Evolutionary conservation across 2,113 vertebrate species (phyloP), one percentile per base, ranked within the genome.

Genomic region (Notechis scutatus): DNA sequence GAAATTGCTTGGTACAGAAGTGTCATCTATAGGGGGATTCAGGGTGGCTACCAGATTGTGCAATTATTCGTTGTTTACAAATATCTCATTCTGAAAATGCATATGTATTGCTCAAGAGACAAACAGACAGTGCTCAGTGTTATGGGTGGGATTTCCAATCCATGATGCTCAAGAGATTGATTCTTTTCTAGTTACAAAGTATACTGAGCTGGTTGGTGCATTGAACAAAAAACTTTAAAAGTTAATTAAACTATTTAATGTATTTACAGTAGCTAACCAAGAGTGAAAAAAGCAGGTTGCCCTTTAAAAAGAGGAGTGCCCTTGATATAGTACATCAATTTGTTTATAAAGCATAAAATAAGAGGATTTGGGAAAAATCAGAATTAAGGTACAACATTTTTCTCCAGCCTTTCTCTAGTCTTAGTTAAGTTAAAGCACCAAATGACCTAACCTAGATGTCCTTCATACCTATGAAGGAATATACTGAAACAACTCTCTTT

Each of bases 321-420:
- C 94, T 96, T 95, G 94, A 96, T 95, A 95, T 93, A 91, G 91
- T 92, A 95, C 91, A 95, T 96, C 96, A 94, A 95, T 96, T 96
- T 95, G 93, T 92, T 47, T 95, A 29, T 0, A 92, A 91, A 96
- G 95, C 95, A 96, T 96, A 95, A 96, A 97, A 96, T 95, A 96
- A 94, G 91, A 95, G 92, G 94, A 96, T 96, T 96, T 95, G 94
- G 96, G 88, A 94, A 92, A 96, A 96, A 95, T 95, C 93, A 95
- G 94, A 96, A 96, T 95, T 95, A 96, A 96, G 96, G 95, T 52
- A 96, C 94, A 96, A 94, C 94, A 96, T 95, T 96, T 95, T 94
- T 94, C 94, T 95, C 96, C 93, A 90, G 95, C 94, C 91, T 95
- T 94, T 94, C 94, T 95, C 96, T 93, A 90, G 95, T 94, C 91